Conservation (phyloP, 2,888 invertebrate genomes). For the Elysia crispata region DNA sequence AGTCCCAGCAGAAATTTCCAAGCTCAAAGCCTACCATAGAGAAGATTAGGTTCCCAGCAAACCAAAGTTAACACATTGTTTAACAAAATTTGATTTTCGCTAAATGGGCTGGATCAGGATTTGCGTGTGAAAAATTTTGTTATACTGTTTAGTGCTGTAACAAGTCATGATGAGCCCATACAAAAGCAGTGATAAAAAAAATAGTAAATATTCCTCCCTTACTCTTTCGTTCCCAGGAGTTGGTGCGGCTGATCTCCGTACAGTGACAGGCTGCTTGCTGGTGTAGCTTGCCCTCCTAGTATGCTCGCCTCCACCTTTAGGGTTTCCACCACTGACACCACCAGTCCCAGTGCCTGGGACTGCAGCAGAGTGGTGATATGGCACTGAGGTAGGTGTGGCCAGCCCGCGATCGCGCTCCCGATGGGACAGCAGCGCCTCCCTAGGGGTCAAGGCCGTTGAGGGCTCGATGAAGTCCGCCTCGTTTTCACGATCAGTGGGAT, state of each 20-base stretch:
- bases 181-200: too few species aligned
- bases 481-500: slow-evolving; percentile 48
- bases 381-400: slow-evolving; percentile 33
- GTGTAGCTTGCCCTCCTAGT: neutral
- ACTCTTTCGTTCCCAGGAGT: slow-evolving; percentile 49
- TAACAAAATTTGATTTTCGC: too few species aligned
- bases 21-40: too few species aligned
- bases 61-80: too few species aligned
- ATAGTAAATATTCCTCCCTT: slow-evolving; percentile 1
- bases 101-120: too few species aligned
- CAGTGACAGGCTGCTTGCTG: slow-evolving; percentile 46
- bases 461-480: slow-evolving; percentile 37
- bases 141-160: too few species aligned
- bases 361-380: neutral
- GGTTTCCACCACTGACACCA: too few species aligned
- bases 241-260: slow-evolving; percentile 32
- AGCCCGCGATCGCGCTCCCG: slow-evolving; percentile 12
- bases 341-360: too few species aligned
- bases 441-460: slow-evolving; percentile 48
- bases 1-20: too few species aligned
- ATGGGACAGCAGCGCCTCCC: slow-evolving; percentile 34
- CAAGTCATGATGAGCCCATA: too few species aligned
- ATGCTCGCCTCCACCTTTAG: slow-evolving; percentile 6
- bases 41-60: too few species aligned
- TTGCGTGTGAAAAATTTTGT: too few species aligned